phyloP scores from a whole-genome alignment of 2,797 vertebrate genomes.

The Hyperoplus lanceolatus region DNA sequence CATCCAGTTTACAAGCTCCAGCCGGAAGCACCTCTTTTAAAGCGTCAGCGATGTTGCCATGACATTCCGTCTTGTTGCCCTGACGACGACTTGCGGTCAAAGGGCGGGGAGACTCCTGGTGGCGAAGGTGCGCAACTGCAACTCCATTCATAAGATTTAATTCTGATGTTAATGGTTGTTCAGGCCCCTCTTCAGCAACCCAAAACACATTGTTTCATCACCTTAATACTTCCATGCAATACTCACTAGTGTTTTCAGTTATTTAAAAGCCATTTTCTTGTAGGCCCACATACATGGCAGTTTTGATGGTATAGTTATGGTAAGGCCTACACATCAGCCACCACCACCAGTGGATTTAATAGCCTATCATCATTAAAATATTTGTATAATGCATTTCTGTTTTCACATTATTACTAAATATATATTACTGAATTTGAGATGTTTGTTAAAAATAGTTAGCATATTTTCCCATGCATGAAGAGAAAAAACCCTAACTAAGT shows the following conservation, averaged over 20 bases:
- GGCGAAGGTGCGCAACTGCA: constrained; percentile 29
- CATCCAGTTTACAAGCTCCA: constrained; percentile 22
- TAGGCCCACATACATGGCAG: no score
- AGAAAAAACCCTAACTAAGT: no score
- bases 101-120: constrained; percentile 46
- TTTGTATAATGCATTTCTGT: no score
- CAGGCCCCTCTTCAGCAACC: not conserved
- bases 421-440: no score
- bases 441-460: no score
- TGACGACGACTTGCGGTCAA: constrained; percentile 50
- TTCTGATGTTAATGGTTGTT: not conserved
- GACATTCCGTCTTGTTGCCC: constrained; percentile 61
- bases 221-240: not conserved
- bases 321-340: no score
- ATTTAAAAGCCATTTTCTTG: not conserved
- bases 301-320: no score
- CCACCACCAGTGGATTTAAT: no score
- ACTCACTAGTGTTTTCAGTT: not conserved
- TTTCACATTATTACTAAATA: no score
- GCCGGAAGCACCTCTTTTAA: constrained; percentile 22
- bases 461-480: no score
- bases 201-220: constrained; percentile 7
- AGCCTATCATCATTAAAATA: no score
- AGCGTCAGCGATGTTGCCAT: constrained; percentile 68
- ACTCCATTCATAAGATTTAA: not conserved